phyloP scores from a whole-genome alignment of 2,888 invertebrate species.

The Spilosoma lubricipeda region DNA sequence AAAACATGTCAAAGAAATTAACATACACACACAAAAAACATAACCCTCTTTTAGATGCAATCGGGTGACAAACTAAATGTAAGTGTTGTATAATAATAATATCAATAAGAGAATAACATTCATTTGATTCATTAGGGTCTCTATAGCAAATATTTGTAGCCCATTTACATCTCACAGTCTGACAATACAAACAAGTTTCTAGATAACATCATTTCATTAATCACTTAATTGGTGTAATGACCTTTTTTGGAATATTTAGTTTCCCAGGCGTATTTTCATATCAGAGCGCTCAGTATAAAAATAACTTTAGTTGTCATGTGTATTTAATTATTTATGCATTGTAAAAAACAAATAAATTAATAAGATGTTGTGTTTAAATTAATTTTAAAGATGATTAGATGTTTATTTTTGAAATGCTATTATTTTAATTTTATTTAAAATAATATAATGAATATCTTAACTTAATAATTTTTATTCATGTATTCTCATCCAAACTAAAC shows the following conservation, averaged over 20 bases:
- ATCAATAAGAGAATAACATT: constrained; percentile 2
- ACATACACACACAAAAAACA: too few relatives aligned
- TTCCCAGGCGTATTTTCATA: neutral
- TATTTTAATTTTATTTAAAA: too few relatives aligned
- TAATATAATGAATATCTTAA: too few relatives aligned
- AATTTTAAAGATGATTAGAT: too few relatives aligned
- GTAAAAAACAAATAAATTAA: too few relatives aligned
- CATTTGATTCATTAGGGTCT: constrained; percentile 1
- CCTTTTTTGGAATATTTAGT: neutral
- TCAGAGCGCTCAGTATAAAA: neutral
- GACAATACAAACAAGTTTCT: constrained; percentile 1
- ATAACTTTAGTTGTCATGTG: neutral
- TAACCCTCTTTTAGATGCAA: neutral
- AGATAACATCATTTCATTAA: constrained; percentile 4
- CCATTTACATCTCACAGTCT: constrained; percentile 12
- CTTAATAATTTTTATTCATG: too few relatives aligned
- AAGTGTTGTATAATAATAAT: too few relatives aligned
- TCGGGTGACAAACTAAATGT: neutral
- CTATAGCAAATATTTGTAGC: constrained; percentile 18
- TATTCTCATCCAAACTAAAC: neutral
- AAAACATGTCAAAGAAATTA: too few relatives aligned
- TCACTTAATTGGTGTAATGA: neutral
- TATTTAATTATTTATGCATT: neutral
- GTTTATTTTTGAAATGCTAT: too few relatives aligned
- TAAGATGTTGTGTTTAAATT: too few relatives aligned